These are phyloP conservation scores for Urocitellus parryii DNA, from an alignment of 2,113 vertebrate species.

Conservation along the genomic window DNA sequence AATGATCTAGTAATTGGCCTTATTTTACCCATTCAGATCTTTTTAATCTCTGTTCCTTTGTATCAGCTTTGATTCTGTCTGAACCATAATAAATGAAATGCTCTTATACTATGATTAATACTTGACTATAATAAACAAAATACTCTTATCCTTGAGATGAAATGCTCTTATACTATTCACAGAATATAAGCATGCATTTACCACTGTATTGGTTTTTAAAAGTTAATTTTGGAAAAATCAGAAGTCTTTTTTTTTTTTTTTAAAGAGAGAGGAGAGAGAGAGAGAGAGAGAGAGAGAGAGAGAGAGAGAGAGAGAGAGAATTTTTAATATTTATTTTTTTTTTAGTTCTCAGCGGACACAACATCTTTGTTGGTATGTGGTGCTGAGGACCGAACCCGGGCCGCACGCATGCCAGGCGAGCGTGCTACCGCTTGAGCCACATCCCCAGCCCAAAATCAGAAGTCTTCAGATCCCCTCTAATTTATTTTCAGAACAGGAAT, in stretches of 20 bases:
- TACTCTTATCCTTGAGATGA: background rate
- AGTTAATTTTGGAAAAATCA: background rate
- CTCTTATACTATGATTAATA: too few relatives aligned
- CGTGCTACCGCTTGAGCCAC: too few relatives aligned
- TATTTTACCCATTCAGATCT: background rate
- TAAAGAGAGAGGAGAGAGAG: too few relatives aligned
- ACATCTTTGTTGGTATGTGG: too few relatives aligned
- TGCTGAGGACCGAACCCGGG: too few relatives aligned
- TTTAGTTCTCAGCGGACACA: too few relatives aligned
- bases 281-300: too few relatives aligned
- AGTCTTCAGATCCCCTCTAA: background rate
- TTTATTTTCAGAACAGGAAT: conserved; percentile 12
- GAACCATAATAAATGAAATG: background rate
- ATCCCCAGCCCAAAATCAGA: too few relatives aligned
- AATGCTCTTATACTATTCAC: background rate
- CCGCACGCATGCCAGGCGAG: too few relatives aligned
- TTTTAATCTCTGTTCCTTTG: conserved; percentile 13
- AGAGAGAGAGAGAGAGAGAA: too few relatives aligned
- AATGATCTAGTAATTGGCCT: background rate
- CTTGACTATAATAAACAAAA: background rate
- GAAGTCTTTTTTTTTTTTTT: too few relatives aligned
- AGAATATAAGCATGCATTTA: background rate
- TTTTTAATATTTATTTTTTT: too few relatives aligned
- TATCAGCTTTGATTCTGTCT: background rate
- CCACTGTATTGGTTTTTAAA: background rate